These are phyloP conservation scores for Brienomyrus longianalis DNA, from an alignment of 2,113 vertebrate genomes.

Conservation along the genomic window DNA sequence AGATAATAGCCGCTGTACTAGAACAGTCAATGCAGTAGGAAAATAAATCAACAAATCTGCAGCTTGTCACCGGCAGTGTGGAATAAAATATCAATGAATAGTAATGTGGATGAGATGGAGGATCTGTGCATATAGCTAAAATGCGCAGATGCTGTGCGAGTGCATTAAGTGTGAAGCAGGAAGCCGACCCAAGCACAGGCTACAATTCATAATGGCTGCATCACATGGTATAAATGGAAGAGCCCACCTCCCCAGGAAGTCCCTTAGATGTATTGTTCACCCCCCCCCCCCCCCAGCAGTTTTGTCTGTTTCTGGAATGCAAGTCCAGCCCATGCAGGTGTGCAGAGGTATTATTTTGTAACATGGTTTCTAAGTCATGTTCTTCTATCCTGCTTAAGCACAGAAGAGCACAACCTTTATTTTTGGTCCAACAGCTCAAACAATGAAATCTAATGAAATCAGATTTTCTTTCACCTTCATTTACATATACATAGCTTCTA, in stretches of 20 bases:
- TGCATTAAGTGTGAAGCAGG: neutral
- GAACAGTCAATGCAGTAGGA: neutral
- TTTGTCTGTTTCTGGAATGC: neutral
- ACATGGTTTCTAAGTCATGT: neutral
- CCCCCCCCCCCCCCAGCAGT: neutral
- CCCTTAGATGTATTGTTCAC: neutral
- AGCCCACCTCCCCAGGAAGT: too few species aligned
- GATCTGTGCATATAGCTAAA: neutral
- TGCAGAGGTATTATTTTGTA: neutral
- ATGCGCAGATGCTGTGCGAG: neutral
- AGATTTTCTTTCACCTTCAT: neutral
- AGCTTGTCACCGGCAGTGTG: neutral
- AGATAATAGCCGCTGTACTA: neutral
- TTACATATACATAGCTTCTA: neutral
- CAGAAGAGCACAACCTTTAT: neutral
- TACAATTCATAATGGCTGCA: neutral
- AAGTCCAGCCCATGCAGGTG: neutral
- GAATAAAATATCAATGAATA: neutral
- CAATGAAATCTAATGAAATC: neutral
- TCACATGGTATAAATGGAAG: neutral
- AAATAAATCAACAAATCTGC: neutral
- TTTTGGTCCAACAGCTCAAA: neutral
- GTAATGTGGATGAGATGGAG: neutral
- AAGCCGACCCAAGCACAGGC: neutral
- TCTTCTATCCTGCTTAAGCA: neutral